A percentile compares a stretch with the other conserved stretches of the same genome.
phyloP scores from a whole-genome alignment of 2,797 vertebrate species.

The Pangasius djambal region DNA sequence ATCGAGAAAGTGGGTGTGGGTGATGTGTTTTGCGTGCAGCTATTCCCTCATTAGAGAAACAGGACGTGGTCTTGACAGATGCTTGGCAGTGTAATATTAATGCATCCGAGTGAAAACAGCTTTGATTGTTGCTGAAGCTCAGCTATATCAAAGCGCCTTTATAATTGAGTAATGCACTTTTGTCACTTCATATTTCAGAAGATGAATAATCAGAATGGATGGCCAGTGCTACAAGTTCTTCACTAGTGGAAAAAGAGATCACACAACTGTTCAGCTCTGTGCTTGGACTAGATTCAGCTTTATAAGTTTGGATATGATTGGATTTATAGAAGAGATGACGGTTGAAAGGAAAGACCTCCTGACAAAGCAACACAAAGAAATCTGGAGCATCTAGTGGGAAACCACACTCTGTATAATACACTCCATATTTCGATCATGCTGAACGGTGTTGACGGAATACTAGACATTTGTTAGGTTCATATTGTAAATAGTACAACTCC shows the following conservation, averaged over 20 bases:
- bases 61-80: not conserved
- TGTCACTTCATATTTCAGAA: not conserved
- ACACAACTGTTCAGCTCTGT: no score
- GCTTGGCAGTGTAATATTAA: not conserved
- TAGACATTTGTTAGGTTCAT: no score
- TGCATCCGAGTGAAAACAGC: not conserved
- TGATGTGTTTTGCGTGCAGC: not conserved
- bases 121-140: not conserved
- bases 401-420: no score
- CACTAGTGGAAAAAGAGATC: no score
- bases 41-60: not conserved
- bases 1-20: not conserved
- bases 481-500: no score
- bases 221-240: not conserved
- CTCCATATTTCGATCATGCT: no score
- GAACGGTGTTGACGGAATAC: no score
- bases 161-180: not conserved
- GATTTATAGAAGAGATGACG: no score
- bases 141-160: not conserved
- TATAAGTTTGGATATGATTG: not conserved
- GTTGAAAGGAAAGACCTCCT: no score
- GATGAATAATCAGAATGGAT: not conserved
- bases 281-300: not conserved
- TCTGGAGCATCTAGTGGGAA: no score
- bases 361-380: no score